Evolutionary conservation across 2,888 invertebrate genomes (phyloP), one percentile per base, ranked within the genome.

Genomic region (Philereme vetulata): DNA sequence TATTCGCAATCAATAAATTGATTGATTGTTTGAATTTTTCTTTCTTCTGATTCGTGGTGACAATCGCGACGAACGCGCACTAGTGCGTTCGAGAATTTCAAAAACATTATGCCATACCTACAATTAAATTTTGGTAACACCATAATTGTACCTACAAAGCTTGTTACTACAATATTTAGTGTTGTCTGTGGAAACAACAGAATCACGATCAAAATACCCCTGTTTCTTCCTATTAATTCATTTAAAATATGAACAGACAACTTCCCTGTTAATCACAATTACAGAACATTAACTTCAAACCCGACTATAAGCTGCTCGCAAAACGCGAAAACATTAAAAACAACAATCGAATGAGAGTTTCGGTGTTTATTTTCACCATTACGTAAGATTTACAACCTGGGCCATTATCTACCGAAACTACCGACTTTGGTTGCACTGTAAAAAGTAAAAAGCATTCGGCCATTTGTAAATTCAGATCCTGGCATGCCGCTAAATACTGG

Each of bases 321-420:
- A 71, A 66, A 68, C 58, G 56, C 56, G 51, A 62, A 65, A 51
- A 59, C 61, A 47, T 51, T 68, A 68, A 65, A 74, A 74, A 75
- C 68, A 70, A 68, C 70, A 74, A 72, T 74, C 70, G 71, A 68
- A 72, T 72, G 72, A 71, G 72, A 64, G 64, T 70, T 56, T 65
- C 73, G 72, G 72, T 81, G 82, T 84, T 84, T 84, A 83, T 84
- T 84, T 82, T 77, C 76, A 75, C 84, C 80, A 84, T 84, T 84
- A 79, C 74, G 61, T 65, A 71, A 78, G 82, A 85, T 85, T 85
- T 85, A 85, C 79, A 74, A 75, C 79, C 76, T 70, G 75, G 59
- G 68, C 82, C 78, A 85, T 85, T 85, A 85, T 85, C 84, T 84
- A 76, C 67, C 73, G 71, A 77, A 77, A 76, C 77, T 75, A 78